Conservation (phyloP, 2,888 invertebrate genomes). For the Meliscaeva auricollis region DNA sequence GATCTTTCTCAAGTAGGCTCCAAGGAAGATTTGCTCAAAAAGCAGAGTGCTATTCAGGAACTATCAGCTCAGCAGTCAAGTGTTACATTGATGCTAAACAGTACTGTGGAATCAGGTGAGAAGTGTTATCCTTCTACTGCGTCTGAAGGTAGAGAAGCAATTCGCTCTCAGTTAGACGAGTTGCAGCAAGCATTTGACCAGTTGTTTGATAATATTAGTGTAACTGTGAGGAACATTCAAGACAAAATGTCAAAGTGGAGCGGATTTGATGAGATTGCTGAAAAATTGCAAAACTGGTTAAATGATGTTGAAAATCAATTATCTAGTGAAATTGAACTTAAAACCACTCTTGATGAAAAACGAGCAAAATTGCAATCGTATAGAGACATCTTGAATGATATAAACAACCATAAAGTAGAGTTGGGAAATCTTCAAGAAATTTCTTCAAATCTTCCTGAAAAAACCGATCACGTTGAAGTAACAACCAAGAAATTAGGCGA, state of each 20-base stretch:
- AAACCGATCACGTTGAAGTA: constrained; percentile 89
- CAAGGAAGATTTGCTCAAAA: constrained; percentile 89
- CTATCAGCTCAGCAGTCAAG: constrained; percentile 90
- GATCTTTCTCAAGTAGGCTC: constrained; percentile 87
- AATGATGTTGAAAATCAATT: constrained; percentile 90
- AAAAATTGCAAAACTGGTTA: constrained; percentile 92
- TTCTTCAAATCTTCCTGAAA: constrained; percentile 91
- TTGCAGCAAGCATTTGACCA: constrained; percentile 92
- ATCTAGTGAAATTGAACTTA: constrained; percentile 91
- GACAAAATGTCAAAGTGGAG: constrained; percentile 94
- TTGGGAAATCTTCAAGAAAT: constrained; percentile 92
- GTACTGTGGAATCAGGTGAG: constrained; percentile 94
- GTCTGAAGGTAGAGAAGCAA: constrained; percentile 93
- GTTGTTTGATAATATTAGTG: constrained; percentile 91
- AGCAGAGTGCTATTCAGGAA: constrained; percentile 89
- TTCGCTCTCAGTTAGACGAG: constrained; percentile 93
- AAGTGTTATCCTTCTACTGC: constrained; percentile 94
- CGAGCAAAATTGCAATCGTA: constrained; percentile 94
- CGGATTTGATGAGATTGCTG: constrained; percentile 94
- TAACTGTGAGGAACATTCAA: constrained; percentile 92
- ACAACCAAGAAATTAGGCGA: constrained; percentile 89
- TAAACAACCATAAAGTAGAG: constrained; percentile 93
- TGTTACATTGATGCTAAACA: constrained; percentile 91
- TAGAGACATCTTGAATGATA: constrained; percentile 92
- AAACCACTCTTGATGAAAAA: constrained; percentile 95